Conservation (phyloP, 2,888 invertebrate genomes). For the Barypeithes pellucidus region DNA sequence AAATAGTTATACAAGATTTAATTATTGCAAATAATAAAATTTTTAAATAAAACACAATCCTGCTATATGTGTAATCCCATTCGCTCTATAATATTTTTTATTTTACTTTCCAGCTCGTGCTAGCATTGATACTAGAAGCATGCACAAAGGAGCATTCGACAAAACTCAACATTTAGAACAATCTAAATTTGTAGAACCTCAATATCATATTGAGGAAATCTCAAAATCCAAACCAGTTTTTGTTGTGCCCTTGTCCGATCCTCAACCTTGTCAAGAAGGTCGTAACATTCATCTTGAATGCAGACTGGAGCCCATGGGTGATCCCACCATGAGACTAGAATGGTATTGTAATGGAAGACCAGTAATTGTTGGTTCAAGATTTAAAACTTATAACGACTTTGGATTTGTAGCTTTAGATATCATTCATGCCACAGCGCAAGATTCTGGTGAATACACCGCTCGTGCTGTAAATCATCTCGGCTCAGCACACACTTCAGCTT, state of each 20-base stretch:
- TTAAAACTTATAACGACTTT: constrained; percentile 96
- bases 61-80: too few relatives aligned
- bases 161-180: constrained; percentile 91
- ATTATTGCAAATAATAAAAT: background rate
- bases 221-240: constrained; percentile 97
- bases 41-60: too few relatives aligned
- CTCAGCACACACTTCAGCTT: constrained; percentile 91
- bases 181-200: constrained; percentile 88
- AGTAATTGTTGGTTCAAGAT: constrained; percentile 92
- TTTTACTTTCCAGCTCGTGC: constrained; percentile 82
- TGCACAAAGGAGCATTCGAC: constrained; percentile 89
- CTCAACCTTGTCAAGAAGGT: constrained; percentile 89
- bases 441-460: constrained; percentile 96
- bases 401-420: constrained; percentile 98
- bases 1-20: too few relatives aligned
- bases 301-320: constrained; percentile 94
- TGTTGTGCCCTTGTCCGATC: constrained; percentile 89
- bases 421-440: constrained; percentile 92
- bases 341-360: constrained; percentile 96
- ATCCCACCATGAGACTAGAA: constrained; percentile 95
- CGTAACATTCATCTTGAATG: constrained; percentile 94
- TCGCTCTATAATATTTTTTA: background rate
- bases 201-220: constrained; percentile 92
- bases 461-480: constrained; percentile 95
- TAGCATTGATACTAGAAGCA: constrained; percentile 91